Conservation (phyloP, 2,888 invertebrate species). For the Pycnomerus fuliginosus region DNA sequence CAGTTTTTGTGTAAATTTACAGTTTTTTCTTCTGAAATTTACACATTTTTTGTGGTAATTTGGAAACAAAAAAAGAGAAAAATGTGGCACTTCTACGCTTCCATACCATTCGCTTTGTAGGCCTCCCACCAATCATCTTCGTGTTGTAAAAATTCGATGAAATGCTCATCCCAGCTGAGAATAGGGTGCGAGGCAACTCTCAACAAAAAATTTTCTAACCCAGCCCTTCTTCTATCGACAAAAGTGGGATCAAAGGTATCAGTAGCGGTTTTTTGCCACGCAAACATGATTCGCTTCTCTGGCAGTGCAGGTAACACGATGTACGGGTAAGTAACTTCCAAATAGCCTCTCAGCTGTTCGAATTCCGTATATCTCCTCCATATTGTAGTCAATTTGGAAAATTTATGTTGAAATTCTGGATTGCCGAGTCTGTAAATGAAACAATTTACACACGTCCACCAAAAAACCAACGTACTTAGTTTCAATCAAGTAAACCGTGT, state of each 20-base stretch:
- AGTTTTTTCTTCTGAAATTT: too few species aligned
- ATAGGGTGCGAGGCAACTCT: slow-evolving; percentile 74
- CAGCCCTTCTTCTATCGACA: slow-evolving; percentile 77
- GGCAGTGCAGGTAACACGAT: slow-evolving; percentile 79
- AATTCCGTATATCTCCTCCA: slow-evolving; percentile 85
- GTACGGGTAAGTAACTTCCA: slow-evolving; percentile 77
- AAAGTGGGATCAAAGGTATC: slow-evolving; percentile 85
- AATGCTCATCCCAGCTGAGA: slow-evolving; percentile 73
- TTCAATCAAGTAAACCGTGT: slow-evolving; percentile 76
- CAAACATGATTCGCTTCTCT: slow-evolving; percentile 73
- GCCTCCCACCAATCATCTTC: slow-evolving; percentile 79
- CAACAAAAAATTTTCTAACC: slow-evolving; percentile 77
- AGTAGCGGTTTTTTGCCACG: slow-evolving; percentile 74
- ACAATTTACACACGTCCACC: neutral
- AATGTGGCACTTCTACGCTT: too few species aligned
- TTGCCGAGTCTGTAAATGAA: slow-evolving; percentile 62
- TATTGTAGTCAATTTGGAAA: slow-evolving; percentile 65
- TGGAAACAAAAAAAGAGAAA: too few species aligned
- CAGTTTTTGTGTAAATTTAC: too few species aligned
- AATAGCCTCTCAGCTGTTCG: slow-evolving; percentile 74
- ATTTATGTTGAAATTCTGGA: slow-evolving; percentile 58
- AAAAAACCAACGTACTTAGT: slow-evolving; percentile 66
- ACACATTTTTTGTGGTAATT: too few species aligned
- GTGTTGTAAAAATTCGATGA: slow-evolving; percentile 75
- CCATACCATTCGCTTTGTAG: slow-evolving; percentile 69